Base-by-base conservation (phyloP, 2,113 vertebrate species). In the Sylvietta virens region DNA sequence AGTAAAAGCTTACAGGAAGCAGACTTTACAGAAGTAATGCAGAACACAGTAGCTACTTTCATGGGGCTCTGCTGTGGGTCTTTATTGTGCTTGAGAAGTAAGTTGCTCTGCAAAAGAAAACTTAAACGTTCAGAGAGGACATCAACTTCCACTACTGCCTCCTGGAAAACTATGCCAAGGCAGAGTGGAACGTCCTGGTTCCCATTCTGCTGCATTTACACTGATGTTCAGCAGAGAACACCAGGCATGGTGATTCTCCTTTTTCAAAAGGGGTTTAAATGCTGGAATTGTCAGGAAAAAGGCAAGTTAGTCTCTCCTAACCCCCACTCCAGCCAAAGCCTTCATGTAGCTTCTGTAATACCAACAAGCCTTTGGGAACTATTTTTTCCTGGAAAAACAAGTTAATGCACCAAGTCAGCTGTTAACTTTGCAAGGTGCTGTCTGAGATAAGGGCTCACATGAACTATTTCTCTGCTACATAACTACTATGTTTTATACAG, bases 381-480 rank as follows among this genome's bases (percentile, higher is more conserved):
- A 66, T 35, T 8, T 22, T 83, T 95, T 94, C 94, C 44, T 78
- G 47, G 92, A 92, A 95, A 82, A 69, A 35, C 12, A 95, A 91
- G 67, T 77, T 70, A 51, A 57, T 45, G 37, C 57, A 45, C 22
- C 17, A 71, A 40, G 79, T 77, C 88, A 94, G 94, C 88, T 94
- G 85, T 57, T 94, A 45, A 48, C 53, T 82, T 33, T 3, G 54
- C 57, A 90, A 95, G 73, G 81, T 94, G 94, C 45, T 39, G 11
- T 35, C 42, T 76, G 42, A 94, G 96, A 96, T 96, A 96, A 96
- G 90, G 24, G 33, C 31, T 58, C 48, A 14, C 8, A 1, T 28
- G 27, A 81, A 39, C 78, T 69, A 44, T 13, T n/a, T 61, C 50
- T 62, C 19, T 69, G 81, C 58, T 77, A 35, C 56, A 7, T 48